Evolutionary conservation across 2,888 invertebrate genomes (phyloP).

Genomic region (Drosophila nr. fundita): DNA sequence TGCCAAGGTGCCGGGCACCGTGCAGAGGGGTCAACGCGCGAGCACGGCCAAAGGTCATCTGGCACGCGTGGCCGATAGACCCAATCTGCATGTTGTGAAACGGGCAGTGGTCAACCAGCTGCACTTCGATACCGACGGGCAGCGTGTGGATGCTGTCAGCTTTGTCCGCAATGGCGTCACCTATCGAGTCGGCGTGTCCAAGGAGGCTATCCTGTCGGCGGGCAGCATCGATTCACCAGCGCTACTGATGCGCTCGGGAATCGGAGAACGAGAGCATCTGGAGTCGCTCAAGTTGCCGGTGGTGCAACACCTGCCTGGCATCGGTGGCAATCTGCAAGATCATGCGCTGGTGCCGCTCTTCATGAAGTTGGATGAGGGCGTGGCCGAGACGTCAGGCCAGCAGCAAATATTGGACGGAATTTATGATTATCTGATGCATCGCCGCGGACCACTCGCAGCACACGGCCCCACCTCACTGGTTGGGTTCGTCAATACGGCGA

Average conservation of each 20-base stretch:
- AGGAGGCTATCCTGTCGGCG: constrained; percentile 82
- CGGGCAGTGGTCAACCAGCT: constrained; percentile 87
- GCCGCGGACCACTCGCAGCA: constrained; percentile 85
- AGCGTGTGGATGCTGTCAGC: constrained; percentile 85
- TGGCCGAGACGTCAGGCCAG: constrained; percentile 55
- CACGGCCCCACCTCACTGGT: constrained; percentile 85
- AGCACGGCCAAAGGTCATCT: constrained; percentile 91
- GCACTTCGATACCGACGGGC: constrained; percentile 84
- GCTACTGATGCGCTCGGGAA: constrained; percentile 82
- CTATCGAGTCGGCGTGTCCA: constrained; percentile 56
- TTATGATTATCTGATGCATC: constrained; percentile 85
- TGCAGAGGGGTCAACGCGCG: constrained; percentile 89
- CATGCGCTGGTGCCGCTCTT: constrained; percentile 87
- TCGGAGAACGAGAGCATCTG: constrained; percentile 77
- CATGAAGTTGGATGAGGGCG: constrained; percentile 83
- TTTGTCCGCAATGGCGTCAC: constrained; percentile 85
- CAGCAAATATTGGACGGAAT: constrained; percentile 71
- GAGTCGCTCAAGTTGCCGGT: constrained; percentile 64
- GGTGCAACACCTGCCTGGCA: constrained; percentile 78
- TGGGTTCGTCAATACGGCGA: constrained; percentile 86
- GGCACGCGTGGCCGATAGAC: constrained; percentile 84
- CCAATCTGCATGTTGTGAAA: constrained; percentile 87
- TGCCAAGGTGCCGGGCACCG: constrained; percentile 85
- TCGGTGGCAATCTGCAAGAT: constrained; percentile 92
- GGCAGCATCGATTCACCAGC: constrained; percentile 83